These are phyloP conservation scores for Tetramorium alpestre DNA, from an alignment of 1,140 invertebrate species.

Conservation along the genomic window DNA sequence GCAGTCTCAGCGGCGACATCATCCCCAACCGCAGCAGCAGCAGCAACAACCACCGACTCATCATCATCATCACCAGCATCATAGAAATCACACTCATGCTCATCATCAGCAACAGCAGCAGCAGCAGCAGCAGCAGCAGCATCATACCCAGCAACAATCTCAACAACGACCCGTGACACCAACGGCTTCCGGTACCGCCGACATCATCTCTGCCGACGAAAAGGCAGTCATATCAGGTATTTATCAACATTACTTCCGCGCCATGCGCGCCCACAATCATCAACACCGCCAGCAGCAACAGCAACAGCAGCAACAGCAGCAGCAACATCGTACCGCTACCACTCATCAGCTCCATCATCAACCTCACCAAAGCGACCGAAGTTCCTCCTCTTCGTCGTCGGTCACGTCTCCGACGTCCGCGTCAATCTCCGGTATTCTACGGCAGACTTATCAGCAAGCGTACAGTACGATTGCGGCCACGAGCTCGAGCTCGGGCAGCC, in stretches of 20 bases:
- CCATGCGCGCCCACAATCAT: constrained; percentile 76
- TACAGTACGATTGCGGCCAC: constrained; percentile 63
- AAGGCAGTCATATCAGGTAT: constrained; percentile 81
- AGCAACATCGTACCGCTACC: constrained; percentile 59
- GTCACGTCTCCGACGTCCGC: constrained; percentile 61
- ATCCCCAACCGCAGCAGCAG: constrained; percentile 77
- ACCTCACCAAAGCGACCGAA: constrained; percentile 75
- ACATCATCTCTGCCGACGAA: constrained; percentile 74
- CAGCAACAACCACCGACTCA: constrained; percentile 80
- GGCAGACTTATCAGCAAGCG: constrained; percentile 73
- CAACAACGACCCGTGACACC: constrained; percentile 77
- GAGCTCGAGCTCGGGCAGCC: constrained; percentile 53
- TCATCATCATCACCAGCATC: constrained; percentile 74
- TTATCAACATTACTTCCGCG: constrained; percentile 79
- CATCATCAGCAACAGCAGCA: constrained; percentile 72
- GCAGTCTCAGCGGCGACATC: constrained; percentile 74
- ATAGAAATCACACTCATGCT: constrained; percentile 64
- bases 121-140: constrained; percentile 68
- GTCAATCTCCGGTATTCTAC: constrained; percentile 67
- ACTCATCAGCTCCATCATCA: constrained; percentile 70
- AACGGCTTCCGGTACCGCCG: constrained; percentile 53
- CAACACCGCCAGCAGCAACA: constrained; percentile 73
- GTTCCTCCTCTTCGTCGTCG: constrained; percentile 70
- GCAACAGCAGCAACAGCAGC: constrained; percentile 66
- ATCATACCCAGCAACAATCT: constrained; percentile 66